These are phyloP conservation scores for Galeopterus variegatus DNA, from an alignment of 2,113 vertebrate genomes.

Conservation along the genomic window DNA sequence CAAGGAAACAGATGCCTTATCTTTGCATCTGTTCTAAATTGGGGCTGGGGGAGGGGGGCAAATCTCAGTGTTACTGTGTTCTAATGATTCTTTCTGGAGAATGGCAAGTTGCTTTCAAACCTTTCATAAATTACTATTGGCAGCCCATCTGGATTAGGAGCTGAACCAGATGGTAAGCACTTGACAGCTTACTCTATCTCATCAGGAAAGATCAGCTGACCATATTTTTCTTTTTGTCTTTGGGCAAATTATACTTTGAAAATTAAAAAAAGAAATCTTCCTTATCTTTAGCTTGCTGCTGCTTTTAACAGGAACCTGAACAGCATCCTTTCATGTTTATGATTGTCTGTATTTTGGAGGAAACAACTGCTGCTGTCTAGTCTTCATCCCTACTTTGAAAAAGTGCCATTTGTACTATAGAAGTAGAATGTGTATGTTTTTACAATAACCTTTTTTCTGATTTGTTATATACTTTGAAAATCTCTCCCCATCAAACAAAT, in stretches of 20 bases:
- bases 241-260: slow-evolving; percentile 66
- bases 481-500: not conserved
- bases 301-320: slow-evolving; percentile 30
- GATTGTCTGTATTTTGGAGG: slow-evolving; percentile 36
- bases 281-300: slow-evolving; percentile 36
- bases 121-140: slow-evolving; percentile 80
- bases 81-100: slow-evolving; percentile 68
- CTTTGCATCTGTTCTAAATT: slow-evolving; percentile 43
- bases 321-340: not conserved
- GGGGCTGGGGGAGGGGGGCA: not conserved
- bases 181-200: slow-evolving; percentile 76
- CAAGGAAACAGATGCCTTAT: not conserved
- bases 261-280: not conserved
- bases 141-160: slow-evolving; percentile 82
- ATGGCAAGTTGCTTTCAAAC: slow-evolving; percentile 72
- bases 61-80: slow-evolving; percentile 69
- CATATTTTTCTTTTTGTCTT: slow-evolving; percentile 57
- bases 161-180: slow-evolving; percentile 72
- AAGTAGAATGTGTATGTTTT: slow-evolving; percentile 20
- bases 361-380: not conserved
- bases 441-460: slow-evolving; percentile 13
- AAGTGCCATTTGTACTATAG: not conserved
- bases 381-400: slow-evolving; percentile 24
- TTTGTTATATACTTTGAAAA: not conserved
- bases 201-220: slow-evolving; percentile 74